Conservation (phyloP, 2,888 invertebrate species). For the Erannis defoliaria region DNA sequence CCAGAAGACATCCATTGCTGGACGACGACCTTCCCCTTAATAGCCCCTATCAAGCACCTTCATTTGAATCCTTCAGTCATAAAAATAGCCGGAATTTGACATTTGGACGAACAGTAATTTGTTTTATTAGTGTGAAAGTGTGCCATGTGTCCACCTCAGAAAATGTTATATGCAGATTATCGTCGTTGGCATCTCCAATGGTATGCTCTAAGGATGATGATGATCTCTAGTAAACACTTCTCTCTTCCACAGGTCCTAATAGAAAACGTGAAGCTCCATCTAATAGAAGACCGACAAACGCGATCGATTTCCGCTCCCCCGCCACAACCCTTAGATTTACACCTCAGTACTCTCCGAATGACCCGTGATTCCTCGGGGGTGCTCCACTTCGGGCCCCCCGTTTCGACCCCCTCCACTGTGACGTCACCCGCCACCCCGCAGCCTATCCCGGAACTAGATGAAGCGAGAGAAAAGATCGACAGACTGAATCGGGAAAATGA, state of each 20-base stretch:
- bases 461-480: slow-evolving; percentile 71
- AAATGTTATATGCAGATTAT: no score
- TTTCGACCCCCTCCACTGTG: slow-evolving; percentile 59
- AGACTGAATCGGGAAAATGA: slow-evolving; percentile 79
- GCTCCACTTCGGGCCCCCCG: slow-evolving; percentile 89
- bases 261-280: slow-evolving; percentile 91
- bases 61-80: no score
- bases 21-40: no score
- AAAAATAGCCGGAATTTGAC: no score
- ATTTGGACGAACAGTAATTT: no score
- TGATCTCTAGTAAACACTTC: no score
- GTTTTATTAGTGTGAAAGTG: no score
- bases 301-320: slow-evolving; percentile 93
- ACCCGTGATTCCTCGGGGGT: slow-evolving; percentile 91
- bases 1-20: no score
- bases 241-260: slow-evolving; percentile 86
- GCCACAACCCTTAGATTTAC: slow-evolving; percentile 92
- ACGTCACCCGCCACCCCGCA: slow-evolving; percentile 67
- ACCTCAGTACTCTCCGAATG: slow-evolving; percentile 90
- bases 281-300: slow-evolving; percentile 94
- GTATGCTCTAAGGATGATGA: no score
- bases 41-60: no score
- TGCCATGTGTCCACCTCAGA: no score
- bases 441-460: slow-evolving; percentile 76
- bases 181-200: no score